These are phyloP conservation scores for Drosophila subobscura DNA, from an alignment of 1,140 invertebrate species.

Conservation along the genomic window DNA sequence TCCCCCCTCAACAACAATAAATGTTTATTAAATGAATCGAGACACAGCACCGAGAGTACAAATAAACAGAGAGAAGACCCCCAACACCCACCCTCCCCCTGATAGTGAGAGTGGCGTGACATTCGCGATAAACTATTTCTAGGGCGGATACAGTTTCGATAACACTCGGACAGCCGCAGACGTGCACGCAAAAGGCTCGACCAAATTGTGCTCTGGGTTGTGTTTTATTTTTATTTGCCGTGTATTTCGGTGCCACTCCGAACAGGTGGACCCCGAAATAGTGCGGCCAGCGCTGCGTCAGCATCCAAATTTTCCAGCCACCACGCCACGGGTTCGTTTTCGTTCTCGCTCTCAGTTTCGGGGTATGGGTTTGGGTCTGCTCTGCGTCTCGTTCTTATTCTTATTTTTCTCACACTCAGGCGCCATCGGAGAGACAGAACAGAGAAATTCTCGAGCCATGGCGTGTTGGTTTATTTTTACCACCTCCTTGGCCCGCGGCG, in stretches of 20 bases:
- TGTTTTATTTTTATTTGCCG: background rate
- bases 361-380: background rate
- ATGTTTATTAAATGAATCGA: slow-evolving; percentile 19
- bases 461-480: slow-evolving; percentile 75
- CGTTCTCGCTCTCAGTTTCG: no score
- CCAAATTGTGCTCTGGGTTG: slow-evolving; percentile 61
- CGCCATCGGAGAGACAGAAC: slow-evolving; percentile 11
- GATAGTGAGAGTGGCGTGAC: slow-evolving; percentile 5
- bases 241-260: slow-evolving; percentile 49
- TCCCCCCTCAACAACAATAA: slow-evolving; percentile 11
- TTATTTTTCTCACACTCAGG: slow-evolving; percentile 46
- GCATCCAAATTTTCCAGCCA: slow-evolving; percentile 68
- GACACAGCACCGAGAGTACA: background rate
- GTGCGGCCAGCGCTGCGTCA: slow-evolving; percentile 57
- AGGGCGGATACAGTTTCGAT: slow-evolving; percentile 77
- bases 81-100: no score
- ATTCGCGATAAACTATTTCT: slow-evolving; percentile 41
- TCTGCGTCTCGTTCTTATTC: background rate
- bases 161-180: slow-evolving; percentile 25
- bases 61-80: slow-evolving; percentile 27
- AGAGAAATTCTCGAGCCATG: slow-evolving; percentile 43
- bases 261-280: slow-evolving; percentile 72
- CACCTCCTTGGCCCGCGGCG: slow-evolving; percentile 44
- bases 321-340: background rate
- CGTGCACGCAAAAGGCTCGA: slow-evolving; percentile 57